Conservation (phyloP, 2,113 vertebrate genomes). For the Cebidichthys violaceus region DNA sequence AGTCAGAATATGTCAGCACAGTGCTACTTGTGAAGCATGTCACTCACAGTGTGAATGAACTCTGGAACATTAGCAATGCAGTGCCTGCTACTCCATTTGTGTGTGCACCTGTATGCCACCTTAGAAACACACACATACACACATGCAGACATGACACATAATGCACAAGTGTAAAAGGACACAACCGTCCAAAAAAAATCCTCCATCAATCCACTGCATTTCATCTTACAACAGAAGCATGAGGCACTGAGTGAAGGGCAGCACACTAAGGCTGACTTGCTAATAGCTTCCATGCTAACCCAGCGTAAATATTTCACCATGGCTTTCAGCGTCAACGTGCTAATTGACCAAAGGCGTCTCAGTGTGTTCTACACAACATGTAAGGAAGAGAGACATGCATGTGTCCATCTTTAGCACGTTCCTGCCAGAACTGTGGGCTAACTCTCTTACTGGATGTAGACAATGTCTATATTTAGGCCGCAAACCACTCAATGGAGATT, state of each 20-base stretch:
- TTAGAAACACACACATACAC: background rate
- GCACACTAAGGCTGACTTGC: conserved; percentile 2
- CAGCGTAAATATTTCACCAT: conserved; percentile 53
- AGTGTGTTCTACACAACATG: conserved; percentile 16
- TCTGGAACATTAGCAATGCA: background rate
- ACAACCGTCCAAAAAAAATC: background rate
- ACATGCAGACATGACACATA: background rate
- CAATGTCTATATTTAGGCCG: conserved; percentile 37
- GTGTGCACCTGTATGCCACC: background rate
- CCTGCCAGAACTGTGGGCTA: background rate
- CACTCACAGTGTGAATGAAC: background rate
- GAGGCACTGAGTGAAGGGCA: conserved; percentile 16
- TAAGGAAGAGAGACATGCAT: background rate
- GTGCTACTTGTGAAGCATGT: background rate
- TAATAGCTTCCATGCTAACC: conserved; percentile 38
- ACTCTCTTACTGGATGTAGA: conserved; percentile 8
- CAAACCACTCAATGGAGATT: conserved; percentile 45
- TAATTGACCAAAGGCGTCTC: background rate
- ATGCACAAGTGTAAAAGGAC: background rate
- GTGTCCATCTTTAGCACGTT: conserved; percentile 15
- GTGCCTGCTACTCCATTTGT: background rate
- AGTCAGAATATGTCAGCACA: background rate
- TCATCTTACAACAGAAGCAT: background rate
- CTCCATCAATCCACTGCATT: conserved; percentile 2
- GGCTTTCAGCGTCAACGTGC: conserved; percentile 40